Base-by-base conservation (phyloP, 1,140 invertebrate genomes). In the Brachionus paranguensis region DNA sequence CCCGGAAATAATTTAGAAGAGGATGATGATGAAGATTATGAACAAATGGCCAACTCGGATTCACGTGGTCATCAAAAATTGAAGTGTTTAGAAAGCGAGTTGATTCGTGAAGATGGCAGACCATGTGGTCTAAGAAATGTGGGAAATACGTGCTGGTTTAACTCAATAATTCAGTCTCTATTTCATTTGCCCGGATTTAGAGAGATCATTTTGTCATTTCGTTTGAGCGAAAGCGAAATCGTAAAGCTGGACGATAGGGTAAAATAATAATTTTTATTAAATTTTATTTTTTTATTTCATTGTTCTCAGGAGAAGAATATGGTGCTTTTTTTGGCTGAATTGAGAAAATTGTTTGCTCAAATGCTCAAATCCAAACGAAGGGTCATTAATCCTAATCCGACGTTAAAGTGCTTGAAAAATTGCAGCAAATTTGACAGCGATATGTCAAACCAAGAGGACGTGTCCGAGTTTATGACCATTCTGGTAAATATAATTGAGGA, bases 91-190 rank as follows among this genome's bases (percentile, higher is more conserved):
- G 78, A 60, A 33, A 79, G 76, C n/a, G 45, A 33, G 14, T 11
- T 60, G 27, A 43, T 68, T 14, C 50, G 91, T 68, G 86, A 87
- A 17, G 86, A 87, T 6, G 86, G 87, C 8, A 89, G 89, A 87
- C 90, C 91, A 33, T 90, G 91, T 50, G 91, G 90, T 11, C 86
- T 91, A 27, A 90, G 90, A 86, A 91, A 91, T 87, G 89, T 91
- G 24, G 91, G 91, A n/a, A 91, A 91, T 81, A 91, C 90, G 1
- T 91, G 91, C 86, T 91, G 91, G 91, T 91, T 91, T 86, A 91
- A 89, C 86, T 90, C 90, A 85, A 90, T 91, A 17, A 91, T 91
- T 84, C 91, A 91, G 87, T 14, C 55, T 64, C 27, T 84, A 29
- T 85, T 84, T 76, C 84, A 50, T 68, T 85, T 85, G 74, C 84